Percentiles rank a stretch among this genome's conserved stretches.
These are phyloP conservation scores for Ciconia boyciana DNA, from an alignment of 2,113 vertebrate genomes.

Conservation along the genomic window DNA sequence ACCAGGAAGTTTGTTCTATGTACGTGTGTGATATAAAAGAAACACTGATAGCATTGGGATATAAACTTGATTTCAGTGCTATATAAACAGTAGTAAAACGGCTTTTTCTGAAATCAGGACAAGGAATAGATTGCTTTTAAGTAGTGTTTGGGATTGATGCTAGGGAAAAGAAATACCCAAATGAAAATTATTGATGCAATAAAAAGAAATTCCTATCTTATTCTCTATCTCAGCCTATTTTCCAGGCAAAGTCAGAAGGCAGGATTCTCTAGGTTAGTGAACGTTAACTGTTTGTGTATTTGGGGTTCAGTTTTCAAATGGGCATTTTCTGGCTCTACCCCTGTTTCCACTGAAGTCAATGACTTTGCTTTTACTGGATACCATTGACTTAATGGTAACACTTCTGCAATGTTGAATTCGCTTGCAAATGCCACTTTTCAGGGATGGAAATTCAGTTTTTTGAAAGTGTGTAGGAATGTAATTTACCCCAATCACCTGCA, in stretches of 20 bases:
- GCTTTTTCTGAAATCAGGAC: slow-evolving; percentile 49
- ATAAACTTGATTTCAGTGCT: slow-evolving; percentile 30
- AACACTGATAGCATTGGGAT: not conserved
- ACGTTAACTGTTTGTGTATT: not conserved
- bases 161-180: slow-evolving; percentile 10
- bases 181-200: slow-evolving; percentile 33
- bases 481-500: not conserved
- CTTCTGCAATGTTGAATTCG: not conserved
- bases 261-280: not conserved
- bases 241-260: not conserved
- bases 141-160: not conserved
- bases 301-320: not conserved
- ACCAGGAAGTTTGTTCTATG: not conserved
- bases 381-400: not conserved
- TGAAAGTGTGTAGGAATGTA: not conserved
- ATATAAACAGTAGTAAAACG: not conserved
- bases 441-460: not conserved
- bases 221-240: not conserved
- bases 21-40: slow-evolving; percentile 39
- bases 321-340: not conserved
- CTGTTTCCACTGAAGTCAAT: not conserved
- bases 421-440: not conserved
- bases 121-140: slow-evolving; percentile 24
- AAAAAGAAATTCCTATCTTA: not conserved
- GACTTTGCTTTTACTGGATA: not conserved